Evolutionary conservation across 2,797 vertebrate species (phyloP), one percentile per base, ranked within the genome.

Genomic region (Sebastes ruberrimus): DNA sequence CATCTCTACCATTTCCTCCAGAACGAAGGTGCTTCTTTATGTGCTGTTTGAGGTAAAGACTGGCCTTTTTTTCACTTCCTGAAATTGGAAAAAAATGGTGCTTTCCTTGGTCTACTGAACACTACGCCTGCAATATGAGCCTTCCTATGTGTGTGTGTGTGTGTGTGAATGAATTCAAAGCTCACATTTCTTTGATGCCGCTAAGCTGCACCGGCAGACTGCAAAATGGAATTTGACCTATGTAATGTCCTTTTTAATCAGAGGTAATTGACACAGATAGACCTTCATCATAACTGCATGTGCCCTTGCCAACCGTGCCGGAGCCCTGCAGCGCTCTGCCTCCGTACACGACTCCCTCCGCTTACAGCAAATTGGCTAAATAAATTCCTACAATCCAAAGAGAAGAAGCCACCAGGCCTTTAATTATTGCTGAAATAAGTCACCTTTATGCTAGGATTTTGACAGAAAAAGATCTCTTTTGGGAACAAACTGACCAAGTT

Each of bases 171-270:
- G 18, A 56, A 86, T 82, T 89, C 75, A 56, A 74, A 80, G 57
- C 81, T 86, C n/a, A 8, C 56, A 81, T 85, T 85, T 72, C 74
- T 81, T 55, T 82, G 65, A 84, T 74, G 81, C 56, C 57, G 62
- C 80, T 65, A 81, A 78, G 85, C 83, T 83, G 65, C 80, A 38
- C 30, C 6, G 64, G 55, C 82, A 86, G 69, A 81, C 70, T 78
- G 78, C 78, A 78, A 85, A 85, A 86, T 76, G 74, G 78, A 89
- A 84, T 85, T 84, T 91, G 87, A 91, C 82, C 83, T 81, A 56
- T 65, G 64, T 57, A 70, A 90, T 83, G 90, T 88, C 88, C 81
- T 81, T 89, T 90, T 86, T 87, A 91, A 93, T 90, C 81, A 90
- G 82, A 77, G 52, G 57, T 90, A 90, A 92, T 91, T 90, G 84